Evolutionary conservation across 1,140 invertebrate genomes (phyloP).

Genomic region (Heliconius eleuchia): DNA sequence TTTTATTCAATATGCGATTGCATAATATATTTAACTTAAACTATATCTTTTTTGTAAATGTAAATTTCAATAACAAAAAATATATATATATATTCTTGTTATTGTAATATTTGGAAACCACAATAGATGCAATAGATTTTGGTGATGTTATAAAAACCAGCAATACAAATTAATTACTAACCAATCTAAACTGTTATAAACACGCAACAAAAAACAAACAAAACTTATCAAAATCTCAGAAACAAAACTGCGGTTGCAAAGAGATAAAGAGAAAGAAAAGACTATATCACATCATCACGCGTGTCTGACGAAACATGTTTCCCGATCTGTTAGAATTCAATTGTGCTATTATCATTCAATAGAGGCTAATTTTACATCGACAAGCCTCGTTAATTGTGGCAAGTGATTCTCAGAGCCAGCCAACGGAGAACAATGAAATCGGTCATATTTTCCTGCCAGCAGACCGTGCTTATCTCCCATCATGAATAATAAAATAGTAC

Average conservation of each 20-base stretch:
- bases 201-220: not conserved
- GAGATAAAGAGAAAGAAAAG: not conserved
- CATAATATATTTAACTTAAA: not conserved
- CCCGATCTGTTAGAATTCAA: conserved; percentile 50
- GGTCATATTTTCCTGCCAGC: conserved; percentile 76
- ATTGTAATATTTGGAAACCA: no score
- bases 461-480: conserved; percentile 76
- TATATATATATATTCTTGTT: no score
- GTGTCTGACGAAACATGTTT: conserved; percentile 19
- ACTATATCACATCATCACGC: not conserved
- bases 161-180: no score
- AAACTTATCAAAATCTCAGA: not conserved
- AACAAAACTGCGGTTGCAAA: not conserved
- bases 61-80: no score
- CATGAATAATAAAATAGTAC: conserved; percentile 67
- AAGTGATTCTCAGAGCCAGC: conserved; percentile 73
- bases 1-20: not conserved
- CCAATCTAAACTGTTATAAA: not conserved
- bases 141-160: no score
- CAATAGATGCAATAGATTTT: no score
- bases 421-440: conserved; percentile 76
- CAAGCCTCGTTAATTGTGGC: conserved; percentile 77
- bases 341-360: conserved; percentile 70
- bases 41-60: no score
- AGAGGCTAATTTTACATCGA: conserved; percentile 73